Evolutionary conservation across 2,797 vertebrate species (phyloP).

Genomic region (Trachurus trachurus): DNA sequence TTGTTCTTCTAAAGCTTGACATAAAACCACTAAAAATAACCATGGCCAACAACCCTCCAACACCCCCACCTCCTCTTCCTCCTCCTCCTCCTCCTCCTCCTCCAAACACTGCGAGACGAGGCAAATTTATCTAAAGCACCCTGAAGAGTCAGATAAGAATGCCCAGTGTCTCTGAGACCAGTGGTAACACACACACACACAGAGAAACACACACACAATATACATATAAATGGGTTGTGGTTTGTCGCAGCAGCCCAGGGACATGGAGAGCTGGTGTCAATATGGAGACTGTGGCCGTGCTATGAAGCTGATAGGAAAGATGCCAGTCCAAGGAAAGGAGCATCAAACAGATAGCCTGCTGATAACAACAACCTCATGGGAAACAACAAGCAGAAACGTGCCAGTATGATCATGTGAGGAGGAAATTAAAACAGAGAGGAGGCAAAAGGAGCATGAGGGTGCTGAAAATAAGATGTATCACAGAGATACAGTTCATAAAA

Average conservation of each 20-base stretch:
- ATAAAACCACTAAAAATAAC: slow-evolving; percentile 43
- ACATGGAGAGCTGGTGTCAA: slow-evolving; percentile 58
- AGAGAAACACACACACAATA: neutral
- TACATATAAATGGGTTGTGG: slow-evolving; percentile 28
- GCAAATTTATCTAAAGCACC: slow-evolving; percentile 65
- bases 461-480: slow-evolving; percentile 22
- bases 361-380: slow-evolving; percentile 64
- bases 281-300: slow-evolving; percentile 48
- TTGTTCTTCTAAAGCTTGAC: slow-evolving; percentile 25
- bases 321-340: slow-evolving; percentile 49
- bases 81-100: neutral
- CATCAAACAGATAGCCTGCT: slow-evolving; percentile 61
- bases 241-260: slow-evolving; percentile 52
- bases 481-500: neutral
- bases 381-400: slow-evolving; percentile 41
- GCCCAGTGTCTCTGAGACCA: slow-evolving; percentile 37
- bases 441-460: neutral
- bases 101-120: slow-evolving; percentile 20
- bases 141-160: slow-evolving; percentile 73
- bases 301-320: slow-evolving; percentile 70
- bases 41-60: neutral
- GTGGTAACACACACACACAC: slow-evolving; percentile 29
- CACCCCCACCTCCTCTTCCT: neutral
- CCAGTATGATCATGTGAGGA: slow-evolving; percentile 37
- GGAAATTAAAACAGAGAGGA: slow-evolving; percentile 58